Base-by-base conservation (phyloP, 2,888 invertebrate genomes). In the Eilema sororculum region DNA sequence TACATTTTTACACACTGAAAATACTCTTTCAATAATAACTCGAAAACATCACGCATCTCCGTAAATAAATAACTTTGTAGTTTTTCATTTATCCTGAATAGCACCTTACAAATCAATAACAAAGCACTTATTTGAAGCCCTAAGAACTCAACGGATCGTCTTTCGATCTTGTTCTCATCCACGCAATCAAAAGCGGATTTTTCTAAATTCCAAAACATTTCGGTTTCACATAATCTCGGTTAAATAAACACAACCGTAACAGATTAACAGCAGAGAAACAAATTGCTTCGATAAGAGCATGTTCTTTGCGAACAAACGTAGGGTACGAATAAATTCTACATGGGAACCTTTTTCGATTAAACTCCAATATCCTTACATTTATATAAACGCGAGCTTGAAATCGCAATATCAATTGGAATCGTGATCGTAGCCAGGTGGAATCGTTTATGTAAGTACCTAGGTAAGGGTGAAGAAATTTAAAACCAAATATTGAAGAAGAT, bases 291-390 rank as follows among this genome's bases (percentile, higher is more conserved):
- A 28, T 59, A 57, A 22, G 20, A 59, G 20, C 33, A 16, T 59
- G 46, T 62, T 56, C 56, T 30, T n/a, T 24, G n/a, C 25, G 28
- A 62, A 67, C 67, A 59, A 63, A 71, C 46, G 59, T 16, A 30
- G 16, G 41, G 25, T 37, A 66, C 30, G 24, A 58, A 70, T 67
- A 57, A 70, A 70, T 67, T 65, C 61, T 24, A 60, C 58, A 63
- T 33, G 58, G 33, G 25, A 25, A 67, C 67, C 67, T 63, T 71
- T 71, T 67, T 64, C 63, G 66, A 70, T 70, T 62, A 58, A 66
- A 70, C 41, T 66, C 63, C 46, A 62, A 70, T 67, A 70, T 66
- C 58, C 61, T 46, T 65, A 61, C 52, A 60, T 60, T 28, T 64
- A 24, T 41, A 61, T 30, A 56, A 5, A 60, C 30, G 25, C 25